Conservation (phyloP, 2,888 invertebrate species). For the Epirrhoe alternata region DNA sequence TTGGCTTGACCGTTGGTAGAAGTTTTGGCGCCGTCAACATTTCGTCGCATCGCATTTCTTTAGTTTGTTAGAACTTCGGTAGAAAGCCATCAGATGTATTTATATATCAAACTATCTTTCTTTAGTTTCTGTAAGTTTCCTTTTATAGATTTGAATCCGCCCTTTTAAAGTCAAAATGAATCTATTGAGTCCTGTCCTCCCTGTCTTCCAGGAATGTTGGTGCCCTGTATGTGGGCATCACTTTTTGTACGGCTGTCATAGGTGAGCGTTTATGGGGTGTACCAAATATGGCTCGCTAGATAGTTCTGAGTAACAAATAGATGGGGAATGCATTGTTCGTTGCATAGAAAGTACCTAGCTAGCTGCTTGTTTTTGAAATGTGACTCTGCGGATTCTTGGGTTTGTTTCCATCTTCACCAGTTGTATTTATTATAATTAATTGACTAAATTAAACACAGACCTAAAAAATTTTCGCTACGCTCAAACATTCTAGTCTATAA, state of each 20-base stretch:
- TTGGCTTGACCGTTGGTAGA: conserved; percentile 14
- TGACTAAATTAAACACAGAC: no score
- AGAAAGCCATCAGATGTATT: not conserved
- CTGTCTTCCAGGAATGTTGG: conserved; percentile 37
- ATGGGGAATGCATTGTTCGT: conserved; percentile 28
- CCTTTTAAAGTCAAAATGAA: conserved; percentile 16
- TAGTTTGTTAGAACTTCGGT: not conserved
- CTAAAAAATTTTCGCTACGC: no score
- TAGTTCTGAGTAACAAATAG: conserved; percentile 24
- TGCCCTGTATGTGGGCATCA: conserved; percentile 32
- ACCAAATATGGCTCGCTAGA: conserved; percentile 28
- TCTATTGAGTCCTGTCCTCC: conserved; percentile 21
- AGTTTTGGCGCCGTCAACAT: conserved; percentile 23
- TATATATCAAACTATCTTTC: not conserved
- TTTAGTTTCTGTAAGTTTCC: not conserved
- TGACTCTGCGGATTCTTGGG: not conserved
- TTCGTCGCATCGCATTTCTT: not conserved
- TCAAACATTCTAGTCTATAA: no score
- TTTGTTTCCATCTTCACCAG: not conserved
- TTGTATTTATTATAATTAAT: no score
- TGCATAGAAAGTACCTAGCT: conserved; percentile 25
- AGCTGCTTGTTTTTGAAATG: conserved; percentile 21
- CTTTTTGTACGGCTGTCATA: conserved; percentile 31
- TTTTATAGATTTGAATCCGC: conserved; percentile 1
- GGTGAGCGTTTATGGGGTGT: conserved; percentile 30